Percentiles rank a stretch among this genome's conserved stretches.
Conservation (phyloP, 1,140 invertebrate species). For the Gonioctena quinquepunctata region DNA sequence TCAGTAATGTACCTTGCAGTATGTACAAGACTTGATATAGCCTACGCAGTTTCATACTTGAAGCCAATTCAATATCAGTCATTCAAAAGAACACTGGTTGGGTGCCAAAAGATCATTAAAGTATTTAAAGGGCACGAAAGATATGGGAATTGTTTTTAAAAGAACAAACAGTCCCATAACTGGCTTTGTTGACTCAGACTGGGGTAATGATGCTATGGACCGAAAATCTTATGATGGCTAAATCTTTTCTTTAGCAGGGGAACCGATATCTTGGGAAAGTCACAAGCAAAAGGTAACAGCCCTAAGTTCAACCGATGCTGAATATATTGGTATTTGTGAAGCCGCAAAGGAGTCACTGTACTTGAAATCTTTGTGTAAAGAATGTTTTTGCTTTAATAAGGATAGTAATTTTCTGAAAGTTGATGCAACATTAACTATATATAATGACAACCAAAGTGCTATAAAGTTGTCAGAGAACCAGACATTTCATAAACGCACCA, state of each 20-base stretch:
- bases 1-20: constrained; percentile 27
- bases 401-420: constrained; percentile 6
- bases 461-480: constrained; percentile 24
- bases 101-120: constrained; percentile 20
- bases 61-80: constrained; percentile 28
- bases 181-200: constrained; percentile 52
- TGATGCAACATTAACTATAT: background rate
- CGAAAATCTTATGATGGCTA: constrained; percentile 49
- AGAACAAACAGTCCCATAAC: constrained; percentile 9
- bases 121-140: constrained; percentile 29
- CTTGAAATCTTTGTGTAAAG: constrained; percentile 10
- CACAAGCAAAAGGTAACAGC: constrained; percentile 44
- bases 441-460: constrained; percentile 23
- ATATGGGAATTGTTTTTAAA: constrained; percentile 19
- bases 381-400: constrained; percentile 9
- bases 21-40: constrained; percentile 29
- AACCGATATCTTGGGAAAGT: constrained; percentile 37
- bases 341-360: constrained; percentile 21
- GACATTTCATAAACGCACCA: constrained; percentile 22
- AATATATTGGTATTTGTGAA: constrained; percentile 42
- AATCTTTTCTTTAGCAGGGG: constrained; percentile 35
- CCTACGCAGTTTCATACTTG: constrained; percentile 22
- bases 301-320: constrained; percentile 49
- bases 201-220: constrained; percentile 44
- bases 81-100: constrained; percentile 27